Base-by-base conservation (phyloP, 2,113 vertebrate genomes). In the Brachionichthys hirsutus region DNA sequence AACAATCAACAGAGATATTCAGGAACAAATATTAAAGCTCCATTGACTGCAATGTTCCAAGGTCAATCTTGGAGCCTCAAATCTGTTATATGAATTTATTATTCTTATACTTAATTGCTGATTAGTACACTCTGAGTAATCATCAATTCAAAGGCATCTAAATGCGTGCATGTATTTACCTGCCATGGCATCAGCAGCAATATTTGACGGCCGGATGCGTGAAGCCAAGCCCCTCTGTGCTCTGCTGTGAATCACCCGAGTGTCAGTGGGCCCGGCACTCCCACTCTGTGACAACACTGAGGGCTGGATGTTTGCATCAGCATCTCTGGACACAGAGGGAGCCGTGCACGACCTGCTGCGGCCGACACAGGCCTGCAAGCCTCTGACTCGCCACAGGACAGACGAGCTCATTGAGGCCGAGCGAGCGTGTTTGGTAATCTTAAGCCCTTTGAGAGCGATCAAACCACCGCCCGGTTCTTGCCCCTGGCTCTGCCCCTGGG, bases 151-250 rank as follows among this genome's bases (percentile, higher is more conserved):
- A 9, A 18, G 19, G 6, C 3, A 35, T 14, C 46, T 35, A 36
- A 44, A 18, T 22, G 30, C 9, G 19, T 54, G 10, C 3, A 6
- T 18, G 16, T 17, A 13, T 43, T n/a, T n/a, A n/a, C 1, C 16
- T 30, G 24, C 36, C 38, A n/a, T 30, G 24, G 24, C 4, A 30
- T 30, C 8, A 30, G 24, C 5, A 3, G 24, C 8, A 30, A 30
- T 57, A 73, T 67, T 66, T 79, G 54, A 75, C 67, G 57, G 22
- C 46, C 30, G 40, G 53, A 52, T 22, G 35, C 36, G 45, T 44
- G 40, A 50, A 50, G 77, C 60, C 63, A 55, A 78, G 64, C 69
- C 15, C n/a, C 45, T 51, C 65, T 78, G 70, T 75, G 70, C 62
- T 70, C 60, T 18, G 50, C 42, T 46, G 50, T 30, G 24, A 30